Conservation (phyloP, 2,797 vertebrate genomes). For the Tapera naevia region DNA sequence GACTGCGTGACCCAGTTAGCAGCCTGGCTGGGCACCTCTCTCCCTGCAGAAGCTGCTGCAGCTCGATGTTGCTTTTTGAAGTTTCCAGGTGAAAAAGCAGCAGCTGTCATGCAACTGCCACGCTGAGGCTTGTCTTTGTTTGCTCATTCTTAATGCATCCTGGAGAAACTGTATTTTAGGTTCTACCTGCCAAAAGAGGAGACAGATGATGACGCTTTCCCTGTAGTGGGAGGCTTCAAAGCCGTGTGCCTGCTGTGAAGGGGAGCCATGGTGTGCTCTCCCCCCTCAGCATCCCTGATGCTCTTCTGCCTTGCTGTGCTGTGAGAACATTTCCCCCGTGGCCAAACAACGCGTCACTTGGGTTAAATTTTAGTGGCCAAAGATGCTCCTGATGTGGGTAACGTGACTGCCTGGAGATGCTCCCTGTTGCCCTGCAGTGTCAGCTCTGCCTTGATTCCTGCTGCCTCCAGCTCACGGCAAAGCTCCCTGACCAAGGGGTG, state of each 20-base stretch:
- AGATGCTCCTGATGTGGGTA: not conserved
- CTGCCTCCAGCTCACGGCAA: not conserved
- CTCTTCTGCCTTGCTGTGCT: not conserved
- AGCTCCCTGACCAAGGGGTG: not conserved
- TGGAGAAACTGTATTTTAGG: not conserved
- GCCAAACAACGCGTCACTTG: not conserved
- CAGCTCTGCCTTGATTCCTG: not conserved
- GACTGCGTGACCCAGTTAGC: not conserved
- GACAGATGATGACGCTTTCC: not conserved
- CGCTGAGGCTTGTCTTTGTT: not conserved
- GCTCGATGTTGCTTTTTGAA: not conserved
- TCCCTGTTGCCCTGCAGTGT: accelerated
- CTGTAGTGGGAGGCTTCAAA: not conserved
- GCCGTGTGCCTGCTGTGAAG: not conserved
- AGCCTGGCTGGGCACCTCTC: not conserved
- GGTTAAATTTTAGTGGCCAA: not conserved
- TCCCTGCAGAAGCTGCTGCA: not conserved
- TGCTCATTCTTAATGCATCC: not conserved
- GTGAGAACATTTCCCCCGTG: not conserved
- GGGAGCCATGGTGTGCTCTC: not conserved
- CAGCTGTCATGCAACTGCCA: not conserved
- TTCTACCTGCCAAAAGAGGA: not conserved
- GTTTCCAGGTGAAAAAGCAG: not conserved
- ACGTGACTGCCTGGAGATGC: not conserved
- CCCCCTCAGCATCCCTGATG: not conserved